Base-by-base conservation (phyloP, 2,113 vertebrate genomes). In the Odontesthes bonariensis region DNA sequence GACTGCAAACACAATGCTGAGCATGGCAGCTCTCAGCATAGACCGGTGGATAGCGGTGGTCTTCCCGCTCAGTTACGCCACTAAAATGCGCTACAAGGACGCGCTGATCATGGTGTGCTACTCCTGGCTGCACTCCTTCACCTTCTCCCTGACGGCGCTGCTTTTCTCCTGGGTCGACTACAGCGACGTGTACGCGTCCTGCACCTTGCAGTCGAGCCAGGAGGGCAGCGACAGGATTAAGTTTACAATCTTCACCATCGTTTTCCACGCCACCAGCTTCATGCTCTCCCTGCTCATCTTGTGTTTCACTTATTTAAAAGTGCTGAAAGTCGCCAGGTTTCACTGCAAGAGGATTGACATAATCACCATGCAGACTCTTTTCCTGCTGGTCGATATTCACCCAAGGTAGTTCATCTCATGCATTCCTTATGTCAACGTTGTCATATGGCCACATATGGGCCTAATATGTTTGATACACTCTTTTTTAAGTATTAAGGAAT, bases 11-110 rank as follows among this genome's bases (percentile, higher is more conserved):
- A 92, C 92, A 2, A 95, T 95, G 95, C 80, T 95, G 85, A 96
- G 94, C 89, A 95, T 94, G 95, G 96, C 94, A 44, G 95, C 95
- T 0, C 95, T 96, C 72, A 95, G 96, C 85, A 94, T 95, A 49
- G 94, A 96, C 91, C 94, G 93, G 55, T 95, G 96, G 96, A 95
- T 96, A 70, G 95, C 95, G 1, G 94, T 95, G 88, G 95, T 95
- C 51, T 96, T 96, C 91, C 95, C 94, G 19, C 85, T 95, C 58
- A 95, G 95, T 77, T 96, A 96, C 84, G 93, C 94, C 74, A 91
- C 93, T 63, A 96, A 95, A 77, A 96, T 97, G 96, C 91, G 96
- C 76, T 95, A 93, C 82, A 94, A 93, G 84, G 94, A 96, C 69
- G 94, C 95, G 11, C 85, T 94, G 89, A 90, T 95, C 81, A 95